These are phyloP conservation scores for Pterophyllum scalare DNA, from an alignment of 2,113 vertebrate genomes.

Conservation along the genomic window DNA sequence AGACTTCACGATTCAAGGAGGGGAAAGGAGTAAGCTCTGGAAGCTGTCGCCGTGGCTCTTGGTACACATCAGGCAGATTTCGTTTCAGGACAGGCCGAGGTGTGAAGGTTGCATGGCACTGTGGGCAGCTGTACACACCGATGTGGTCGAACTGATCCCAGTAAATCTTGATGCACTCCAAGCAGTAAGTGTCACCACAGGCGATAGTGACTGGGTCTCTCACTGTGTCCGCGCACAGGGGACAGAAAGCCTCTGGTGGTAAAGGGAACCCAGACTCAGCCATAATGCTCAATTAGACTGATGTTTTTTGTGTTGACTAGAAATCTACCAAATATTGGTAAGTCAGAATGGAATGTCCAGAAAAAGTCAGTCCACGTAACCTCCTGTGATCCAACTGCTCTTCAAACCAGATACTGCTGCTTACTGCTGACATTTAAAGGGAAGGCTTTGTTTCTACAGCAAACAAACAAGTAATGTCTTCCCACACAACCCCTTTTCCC, in stretches of 20 bases:
- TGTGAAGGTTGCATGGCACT: conserved; percentile 80
- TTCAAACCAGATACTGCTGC: conserved; percentile 2
- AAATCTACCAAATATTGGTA: not conserved
- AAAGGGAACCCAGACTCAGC: conserved; percentile 71
- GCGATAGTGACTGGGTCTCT: conserved; percentile 81
- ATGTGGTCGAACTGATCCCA: conserved; percentile 85
- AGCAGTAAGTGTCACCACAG: conserved; percentile 82
- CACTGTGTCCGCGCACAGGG: conserved; percentile 70
- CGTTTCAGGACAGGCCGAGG: conserved; percentile 76
- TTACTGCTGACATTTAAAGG: conserved; percentile 54
- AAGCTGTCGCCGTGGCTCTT: conserved; percentile 48
- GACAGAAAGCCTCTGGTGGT: conserved; percentile 71
- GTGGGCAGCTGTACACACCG: conserved; percentile 81
- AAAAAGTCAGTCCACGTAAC: not conserved
- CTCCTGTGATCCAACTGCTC: not conserved
- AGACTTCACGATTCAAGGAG: conserved; percentile 64
- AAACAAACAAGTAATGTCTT: conserved; percentile 56
- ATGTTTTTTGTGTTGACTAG: not conserved
- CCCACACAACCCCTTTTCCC: conserved; percentile 25
- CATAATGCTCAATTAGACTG: conserved; percentile 56
- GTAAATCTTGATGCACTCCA: conserved; percentile 83
- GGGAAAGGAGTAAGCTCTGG: conserved; percentile 69
- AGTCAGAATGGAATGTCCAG: not conserved
- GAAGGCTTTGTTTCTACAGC: conserved; percentile 55
- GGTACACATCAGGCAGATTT: conserved; percentile 65